Conservation (phyloP, 2,888 invertebrate species). For the Ptychoptera contaminata region DNA sequence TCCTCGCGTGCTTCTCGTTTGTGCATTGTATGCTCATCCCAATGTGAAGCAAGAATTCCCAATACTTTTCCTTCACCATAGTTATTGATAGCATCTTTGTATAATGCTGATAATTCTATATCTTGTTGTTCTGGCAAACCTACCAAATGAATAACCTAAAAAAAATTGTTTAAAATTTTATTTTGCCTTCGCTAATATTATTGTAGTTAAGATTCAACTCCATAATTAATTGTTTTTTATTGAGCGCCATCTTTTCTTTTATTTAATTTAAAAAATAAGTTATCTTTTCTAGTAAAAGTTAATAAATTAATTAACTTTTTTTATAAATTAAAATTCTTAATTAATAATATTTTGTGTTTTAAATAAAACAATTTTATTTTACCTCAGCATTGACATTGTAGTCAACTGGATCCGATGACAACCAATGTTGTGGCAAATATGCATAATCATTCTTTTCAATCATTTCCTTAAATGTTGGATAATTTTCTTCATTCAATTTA, state of each 20-base stretch:
- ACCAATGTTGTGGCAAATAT: slow-evolving; percentile 39
- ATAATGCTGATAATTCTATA: slow-evolving; percentile 40
- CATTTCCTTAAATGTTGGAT: slow-evolving; percentile 39
- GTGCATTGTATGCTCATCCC: slow-evolving; percentile 24
- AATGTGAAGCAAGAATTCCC: slow-evolving; percentile 36
- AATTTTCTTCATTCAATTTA: slow-evolving; percentile 36
- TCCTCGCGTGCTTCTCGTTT: slow-evolving; percentile 19
- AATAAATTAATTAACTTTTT: no score
- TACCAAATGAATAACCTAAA: slow-evolving; percentile 38
- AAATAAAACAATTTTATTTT: no score
- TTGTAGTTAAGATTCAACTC: neutral
- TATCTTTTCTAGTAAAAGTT: no score
- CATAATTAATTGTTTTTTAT: no score
- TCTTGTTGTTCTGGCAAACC: slow-evolving; percentile 44
- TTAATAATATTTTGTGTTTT: no score
- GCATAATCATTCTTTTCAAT: slow-evolving; percentile 35
- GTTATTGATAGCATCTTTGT: slow-evolving; percentile 38
- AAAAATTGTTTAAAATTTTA: slow-evolving; percentile 6
- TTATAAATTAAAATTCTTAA: no score
- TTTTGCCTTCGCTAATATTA: neutral
- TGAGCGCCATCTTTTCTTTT: no score
- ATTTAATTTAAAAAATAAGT: no score
- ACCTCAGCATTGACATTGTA: slow-evolving; percentile 45
- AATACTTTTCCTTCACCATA: slow-evolving; percentile 41
- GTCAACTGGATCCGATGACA: slow-evolving; percentile 42